A percentile compares a stretch with the other conserved stretches of the same genome.
Evolutionary conservation across 2,797 vertebrate species (phyloP).

Genomic region (Chelmon rostratus): DNA sequence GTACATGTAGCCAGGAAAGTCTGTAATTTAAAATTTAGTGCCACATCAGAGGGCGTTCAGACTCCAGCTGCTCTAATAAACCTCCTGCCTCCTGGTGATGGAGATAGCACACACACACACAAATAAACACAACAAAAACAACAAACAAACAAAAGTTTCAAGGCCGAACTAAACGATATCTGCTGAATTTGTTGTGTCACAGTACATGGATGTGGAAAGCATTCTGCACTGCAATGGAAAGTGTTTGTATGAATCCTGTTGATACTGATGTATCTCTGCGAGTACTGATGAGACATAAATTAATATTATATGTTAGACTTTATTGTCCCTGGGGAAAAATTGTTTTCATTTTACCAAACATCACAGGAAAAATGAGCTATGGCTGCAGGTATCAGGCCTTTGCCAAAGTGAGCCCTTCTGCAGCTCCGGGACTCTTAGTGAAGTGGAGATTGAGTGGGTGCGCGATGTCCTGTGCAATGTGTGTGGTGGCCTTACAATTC

Average conservation of each 20-base stretch:
- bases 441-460: background rate
- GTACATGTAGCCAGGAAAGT: slow-evolving; percentile 22
- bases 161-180: background rate
- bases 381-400: background rate
- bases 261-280: background rate
- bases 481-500: background rate
- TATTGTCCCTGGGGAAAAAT: too few relatives aligned
- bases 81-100: slow-evolving; percentile 38
- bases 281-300: slow-evolving; percentile 36
- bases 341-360: too few relatives aligned
- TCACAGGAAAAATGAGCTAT: background rate
- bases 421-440: background rate
- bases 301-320: background rate
- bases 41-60: slow-evolving; percentile 50
- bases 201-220: background rate
- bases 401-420: background rate
- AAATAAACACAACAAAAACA: slow-evolving; percentile 20
- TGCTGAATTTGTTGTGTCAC: background rate
- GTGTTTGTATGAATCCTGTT: background rate
- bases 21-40: slow-evolving; percentile 53
- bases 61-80: slow-evolving; percentile 51
- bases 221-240: background rate
- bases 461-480: background rate
- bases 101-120: background rate
- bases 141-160: slow-evolving; percentile 9